Conservation (phyloP, 2,888 invertebrate genomes). For the Apocheima hispidaria region DNA sequence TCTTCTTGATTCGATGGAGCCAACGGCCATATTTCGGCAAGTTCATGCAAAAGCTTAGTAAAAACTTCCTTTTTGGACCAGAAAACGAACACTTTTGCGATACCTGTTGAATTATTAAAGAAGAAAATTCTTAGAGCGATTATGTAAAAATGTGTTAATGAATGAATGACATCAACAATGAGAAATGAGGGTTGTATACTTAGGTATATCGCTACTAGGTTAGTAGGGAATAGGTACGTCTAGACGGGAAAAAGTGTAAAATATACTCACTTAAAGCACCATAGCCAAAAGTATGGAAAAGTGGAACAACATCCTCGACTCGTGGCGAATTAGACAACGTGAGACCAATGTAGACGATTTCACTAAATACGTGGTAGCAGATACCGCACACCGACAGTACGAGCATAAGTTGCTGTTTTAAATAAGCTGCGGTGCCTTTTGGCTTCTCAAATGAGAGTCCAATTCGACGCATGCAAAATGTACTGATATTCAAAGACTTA, state of each 20-base stretch:
- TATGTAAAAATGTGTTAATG: slow-evolving; percentile 14
- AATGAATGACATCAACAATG: slow-evolving; percentile 2
- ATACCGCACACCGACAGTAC: slow-evolving; percentile 64
- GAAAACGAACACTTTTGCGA: slow-evolving; percentile 71
- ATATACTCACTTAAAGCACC: slow-evolving; percentile 73
- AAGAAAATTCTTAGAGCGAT: background rate
- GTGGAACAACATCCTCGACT: slow-evolving; percentile 79
- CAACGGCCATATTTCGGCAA: slow-evolving; percentile 76
- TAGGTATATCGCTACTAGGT: slow-evolving; percentile 22
- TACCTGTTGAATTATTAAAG: slow-evolving; percentile 52
- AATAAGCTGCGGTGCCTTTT: slow-evolving; percentile 51
- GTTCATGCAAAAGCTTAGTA: slow-evolving; percentile 65
- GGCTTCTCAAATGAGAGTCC: slow-evolving; percentile 69
- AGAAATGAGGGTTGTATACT: slow-evolving; percentile 1
- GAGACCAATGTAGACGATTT: slow-evolving; percentile 71
- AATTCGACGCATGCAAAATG: slow-evolving; percentile 70
- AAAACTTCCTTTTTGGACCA: slow-evolving; percentile 78
- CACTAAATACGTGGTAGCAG: slow-evolving; percentile 77
- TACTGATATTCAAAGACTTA: slow-evolving; percentile 65
- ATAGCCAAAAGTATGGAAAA: slow-evolving; percentile 80
- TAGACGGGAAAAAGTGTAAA: slow-evolving; percentile 41
- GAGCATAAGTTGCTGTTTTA: slow-evolving; percentile 68
- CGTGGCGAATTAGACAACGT: slow-evolving; percentile 74
- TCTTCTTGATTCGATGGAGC: slow-evolving; percentile 66
- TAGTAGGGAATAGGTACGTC: slow-evolving; percentile 32